These are phyloP conservation scores for Myiozetetes cayanensis DNA, from an alignment of 2,113 vertebrate species.

Conservation along the genomic window DNA sequence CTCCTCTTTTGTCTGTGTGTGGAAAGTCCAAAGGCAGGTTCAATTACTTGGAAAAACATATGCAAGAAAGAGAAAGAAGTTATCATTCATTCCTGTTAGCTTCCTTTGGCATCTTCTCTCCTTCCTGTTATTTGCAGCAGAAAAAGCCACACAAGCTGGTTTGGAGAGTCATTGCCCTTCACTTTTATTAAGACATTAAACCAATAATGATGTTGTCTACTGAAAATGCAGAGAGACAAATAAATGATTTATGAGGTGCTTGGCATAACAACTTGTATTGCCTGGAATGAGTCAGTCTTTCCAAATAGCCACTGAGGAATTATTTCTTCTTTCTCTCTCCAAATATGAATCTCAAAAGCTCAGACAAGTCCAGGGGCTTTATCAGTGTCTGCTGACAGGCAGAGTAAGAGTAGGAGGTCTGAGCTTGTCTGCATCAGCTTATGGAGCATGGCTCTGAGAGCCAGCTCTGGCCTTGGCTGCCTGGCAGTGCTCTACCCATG, in stretches of 20 bases:
- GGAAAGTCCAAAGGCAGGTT: not conserved
- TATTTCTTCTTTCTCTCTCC: not conserved
- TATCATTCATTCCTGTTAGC: not conserved
- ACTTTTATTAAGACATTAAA: constrained; percentile 43
- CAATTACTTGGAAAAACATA: not conserved
- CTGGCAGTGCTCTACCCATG: not conserved
- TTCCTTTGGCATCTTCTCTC: not conserved
- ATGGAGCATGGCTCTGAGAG: not conserved
- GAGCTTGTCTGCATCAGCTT: not conserved
- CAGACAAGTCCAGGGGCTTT: not conserved
- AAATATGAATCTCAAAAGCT: not conserved
- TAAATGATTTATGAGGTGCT: constrained; percentile 58
- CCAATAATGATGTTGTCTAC: constrained; percentile 30
- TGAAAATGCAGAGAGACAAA: constrained; percentile 40
- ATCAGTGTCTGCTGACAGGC: not conserved
- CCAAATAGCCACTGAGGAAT: not conserved
- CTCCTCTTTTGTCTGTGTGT: not conserved
- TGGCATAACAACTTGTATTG: constrained; percentile 9
- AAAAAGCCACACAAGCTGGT: not conserved
- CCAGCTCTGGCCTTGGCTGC: not conserved
- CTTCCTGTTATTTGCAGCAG: not conserved
- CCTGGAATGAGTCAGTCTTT: constrained; percentile 5
- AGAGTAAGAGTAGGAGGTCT: not conserved
- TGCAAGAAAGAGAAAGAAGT: not conserved
- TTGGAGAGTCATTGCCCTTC: not conserved